These are phyloP conservation scores for Pangasius krempfi DNA, from an alignment of 2,797 vertebrate species.

Conservation along the genomic window DNA sequence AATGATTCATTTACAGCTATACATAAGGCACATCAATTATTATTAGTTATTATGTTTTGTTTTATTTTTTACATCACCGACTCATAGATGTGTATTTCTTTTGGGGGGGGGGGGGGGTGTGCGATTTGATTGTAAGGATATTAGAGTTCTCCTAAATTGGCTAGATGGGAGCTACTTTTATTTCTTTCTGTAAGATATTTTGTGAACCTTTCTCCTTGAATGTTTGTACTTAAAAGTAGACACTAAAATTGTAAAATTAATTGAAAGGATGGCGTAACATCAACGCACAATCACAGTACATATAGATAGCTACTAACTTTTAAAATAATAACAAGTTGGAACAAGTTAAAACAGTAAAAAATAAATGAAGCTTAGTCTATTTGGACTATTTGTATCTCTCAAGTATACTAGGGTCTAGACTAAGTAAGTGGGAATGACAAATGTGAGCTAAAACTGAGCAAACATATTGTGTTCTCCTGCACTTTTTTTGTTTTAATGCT, in stretches of 20 bases:
- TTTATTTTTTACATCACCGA: too few relatives aligned
- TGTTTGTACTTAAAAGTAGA: neutral
- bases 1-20: too few relatives aligned
- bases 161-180: neutral
- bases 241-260: neutral
- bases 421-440: neutral
- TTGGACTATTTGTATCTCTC: neutral
- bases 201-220: neutral
- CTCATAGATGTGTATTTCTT: too few relatives aligned
- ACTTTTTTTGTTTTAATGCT: neutral
- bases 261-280: neutral
- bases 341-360: neutral
- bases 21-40: too few relatives aligned
- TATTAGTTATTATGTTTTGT: too few relatives aligned
- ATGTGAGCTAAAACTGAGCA: slow-evolving; percentile 1
- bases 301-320: neutral
- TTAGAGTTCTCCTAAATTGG: neutral
- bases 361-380: neutral
- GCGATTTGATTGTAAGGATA: too few relatives aligned
- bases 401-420: neutral
- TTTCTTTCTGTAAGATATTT: too few relatives aligned
- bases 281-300: neutral
- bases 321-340: neutral
- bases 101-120: too few relatives aligned
- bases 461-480: neutral